These are phyloP conservation scores for Rhynchotus rufescens DNA, from an alignment of 2,797 vertebrate species.

Conservation along the genomic window DNA sequence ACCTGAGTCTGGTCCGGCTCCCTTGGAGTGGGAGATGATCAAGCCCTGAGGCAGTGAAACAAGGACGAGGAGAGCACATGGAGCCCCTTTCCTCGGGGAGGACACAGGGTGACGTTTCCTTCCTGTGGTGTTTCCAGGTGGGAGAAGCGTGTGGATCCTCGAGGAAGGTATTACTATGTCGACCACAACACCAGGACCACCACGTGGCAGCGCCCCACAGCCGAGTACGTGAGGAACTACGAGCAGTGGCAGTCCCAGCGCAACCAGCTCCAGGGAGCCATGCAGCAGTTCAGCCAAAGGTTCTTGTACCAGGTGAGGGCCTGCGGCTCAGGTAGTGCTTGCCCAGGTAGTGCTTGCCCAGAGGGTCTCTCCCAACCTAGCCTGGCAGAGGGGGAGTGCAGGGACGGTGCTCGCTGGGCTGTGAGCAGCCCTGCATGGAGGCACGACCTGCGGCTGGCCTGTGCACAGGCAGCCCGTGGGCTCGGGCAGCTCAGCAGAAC, in stretches of 20 bases:
- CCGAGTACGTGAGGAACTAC: slow-evolving; percentile 94
- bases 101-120: not conserved
- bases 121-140: slow-evolving; percentile 82
- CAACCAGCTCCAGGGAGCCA: slow-evolving; percentile 95
- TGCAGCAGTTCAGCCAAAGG: slow-evolving; percentile 98
- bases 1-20: not conserved
- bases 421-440: not conserved
- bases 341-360: too few relatives aligned
- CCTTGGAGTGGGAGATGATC: not conserved
- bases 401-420: not conserved
- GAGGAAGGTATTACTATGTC: slow-evolving; percentile 95
- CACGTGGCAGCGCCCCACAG: slow-evolving; percentile 97
- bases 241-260: slow-evolving; percentile 98
- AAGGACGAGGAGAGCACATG: not conserved
- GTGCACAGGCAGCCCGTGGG: not conserved
- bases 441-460: not conserved
- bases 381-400: fast-evolving
- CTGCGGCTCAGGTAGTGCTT: not conserved
- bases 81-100: not conserved
- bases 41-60: not conserved
- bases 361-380: not conserved
- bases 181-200: slow-evolving; percentile 98
- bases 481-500: not conserved
- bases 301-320: slow-evolving; percentile 95
- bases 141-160: slow-evolving; percentile 96